Percentiles rank a stretch among this genome's conserved stretches.
phyloP scores from a whole-genome alignment of 2,113 vertebrate genomes.

The Psilopogon haemacephalus region DNA sequence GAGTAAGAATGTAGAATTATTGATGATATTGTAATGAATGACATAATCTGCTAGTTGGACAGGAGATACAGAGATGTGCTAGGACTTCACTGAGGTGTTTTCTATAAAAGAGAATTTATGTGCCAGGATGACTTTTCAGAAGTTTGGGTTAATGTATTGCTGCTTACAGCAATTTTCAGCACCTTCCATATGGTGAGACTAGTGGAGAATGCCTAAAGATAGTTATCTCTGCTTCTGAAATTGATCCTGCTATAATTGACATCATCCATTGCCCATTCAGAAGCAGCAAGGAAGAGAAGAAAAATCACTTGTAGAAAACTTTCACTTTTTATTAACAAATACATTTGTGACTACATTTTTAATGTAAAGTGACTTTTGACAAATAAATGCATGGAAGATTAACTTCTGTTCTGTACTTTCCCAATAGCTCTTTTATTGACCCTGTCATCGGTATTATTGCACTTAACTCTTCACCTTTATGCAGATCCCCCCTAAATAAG shows the following conservation, averaged over 20 bases:
- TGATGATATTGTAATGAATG: background rate
- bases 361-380: background rate
- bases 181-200: background rate
- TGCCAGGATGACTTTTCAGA: background rate
- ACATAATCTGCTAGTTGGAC: background rate
- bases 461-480: background rate
- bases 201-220: background rate
- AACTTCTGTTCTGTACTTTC: background rate
- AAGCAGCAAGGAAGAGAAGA: background rate
- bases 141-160: background rate
- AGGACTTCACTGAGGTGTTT: background rate
- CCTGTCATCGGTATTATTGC: background rate
- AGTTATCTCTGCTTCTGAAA: background rate
- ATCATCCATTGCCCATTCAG: background rate
- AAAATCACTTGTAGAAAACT: background rate
- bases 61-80: background rate
- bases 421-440: background rate
- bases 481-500: background rate
- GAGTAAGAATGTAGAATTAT: background rate
- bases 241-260: background rate
- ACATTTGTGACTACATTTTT: background rate
- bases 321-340: background rate
- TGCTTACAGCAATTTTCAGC: background rate
- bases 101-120: background rate
- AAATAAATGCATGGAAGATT: background rate